A percentile compares a stretch with the other conserved stretches of the same genome.
phyloP scores from a whole-genome alignment of 1,140 invertebrate genomes.

The Papilio glaucus region DNA sequence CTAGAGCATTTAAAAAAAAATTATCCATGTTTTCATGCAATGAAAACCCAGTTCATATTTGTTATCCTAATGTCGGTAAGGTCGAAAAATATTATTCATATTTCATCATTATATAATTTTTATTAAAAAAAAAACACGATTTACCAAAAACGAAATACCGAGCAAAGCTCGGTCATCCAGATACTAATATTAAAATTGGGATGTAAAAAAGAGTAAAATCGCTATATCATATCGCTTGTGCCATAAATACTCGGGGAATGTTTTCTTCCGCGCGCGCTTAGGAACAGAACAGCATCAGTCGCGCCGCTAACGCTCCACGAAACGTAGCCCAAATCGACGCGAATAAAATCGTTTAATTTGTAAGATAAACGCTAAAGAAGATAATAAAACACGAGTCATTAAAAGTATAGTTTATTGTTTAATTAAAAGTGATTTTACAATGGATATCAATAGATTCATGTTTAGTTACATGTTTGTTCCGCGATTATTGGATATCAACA shows the following conservation, averaged over 20 bases:
- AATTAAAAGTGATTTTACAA: slow-evolving; percentile 2
- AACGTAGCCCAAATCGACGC: neutral
- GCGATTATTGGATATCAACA: slow-evolving; percentile 19
- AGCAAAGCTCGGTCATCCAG: too few species aligned
- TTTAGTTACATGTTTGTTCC: slow-evolving; percentile 36
- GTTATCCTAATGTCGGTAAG: too few species aligned
- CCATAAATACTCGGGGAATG: slow-evolving; percentile 5
- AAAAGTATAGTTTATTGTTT: neutral
- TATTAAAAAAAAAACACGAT: too few species aligned
- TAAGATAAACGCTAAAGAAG: too few species aligned
- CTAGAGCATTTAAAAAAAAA: too few species aligned
- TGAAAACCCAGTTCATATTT: too few species aligned
- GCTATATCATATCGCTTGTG: neutral
- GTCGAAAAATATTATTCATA: too few species aligned
- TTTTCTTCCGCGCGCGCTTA: neutral
- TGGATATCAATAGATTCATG: slow-evolving; percentile 33
- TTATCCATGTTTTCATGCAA: too few species aligned
- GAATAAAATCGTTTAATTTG: too few species aligned
- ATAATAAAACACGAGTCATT: neutral
- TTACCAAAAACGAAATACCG: too few species aligned
- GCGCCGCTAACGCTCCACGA: neutral
- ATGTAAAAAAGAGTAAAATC: neutral
- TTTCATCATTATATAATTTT: too few species aligned
- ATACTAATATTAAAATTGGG: too few species aligned
- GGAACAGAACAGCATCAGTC: neutral